Evolutionary conservation across 2,888 invertebrate species (phyloP).

Genomic region (Ceramica pisi): DNA sequence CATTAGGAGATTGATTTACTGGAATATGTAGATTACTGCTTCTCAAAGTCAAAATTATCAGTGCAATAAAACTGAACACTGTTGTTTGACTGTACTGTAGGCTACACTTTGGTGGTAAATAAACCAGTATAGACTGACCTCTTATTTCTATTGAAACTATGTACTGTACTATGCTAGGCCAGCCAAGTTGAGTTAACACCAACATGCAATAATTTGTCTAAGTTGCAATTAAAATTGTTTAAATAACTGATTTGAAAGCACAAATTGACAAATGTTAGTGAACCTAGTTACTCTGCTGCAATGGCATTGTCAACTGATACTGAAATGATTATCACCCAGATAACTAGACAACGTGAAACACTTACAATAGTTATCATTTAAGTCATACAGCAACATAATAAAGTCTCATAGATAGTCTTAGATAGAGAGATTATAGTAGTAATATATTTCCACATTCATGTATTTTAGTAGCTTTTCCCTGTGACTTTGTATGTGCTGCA

Average conservation of each 20-base stretch:
- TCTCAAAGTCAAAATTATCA: background rate
- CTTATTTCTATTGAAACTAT: background rate
- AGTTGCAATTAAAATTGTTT: background rate
- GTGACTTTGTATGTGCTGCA: no score
- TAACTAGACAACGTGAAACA: constrained; percentile 1
- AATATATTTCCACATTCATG: background rate
- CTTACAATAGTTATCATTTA: background rate
- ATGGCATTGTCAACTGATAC: constrained; percentile 6
- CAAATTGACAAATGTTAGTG: constrained; percentile 5
- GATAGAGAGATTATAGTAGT: background rate
- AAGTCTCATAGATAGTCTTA: no score
- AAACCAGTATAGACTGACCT: background rate
- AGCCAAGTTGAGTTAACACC: no score
- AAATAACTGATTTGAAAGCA: background rate
- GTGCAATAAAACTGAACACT: background rate
- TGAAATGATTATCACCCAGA: background rate
- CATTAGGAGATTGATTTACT: background rate
- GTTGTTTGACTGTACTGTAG: background rate
- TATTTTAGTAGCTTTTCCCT: no score
- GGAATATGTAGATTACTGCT: background rate
- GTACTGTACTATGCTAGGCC: background rate
- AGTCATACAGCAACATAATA: constrained; percentile 2
- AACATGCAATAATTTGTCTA: background rate
- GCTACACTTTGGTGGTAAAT: background rate
- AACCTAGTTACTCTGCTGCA: constrained; percentile 1